Conservation (phyloP, 2,888 invertebrate genomes). For the Helleia helle region DNA sequence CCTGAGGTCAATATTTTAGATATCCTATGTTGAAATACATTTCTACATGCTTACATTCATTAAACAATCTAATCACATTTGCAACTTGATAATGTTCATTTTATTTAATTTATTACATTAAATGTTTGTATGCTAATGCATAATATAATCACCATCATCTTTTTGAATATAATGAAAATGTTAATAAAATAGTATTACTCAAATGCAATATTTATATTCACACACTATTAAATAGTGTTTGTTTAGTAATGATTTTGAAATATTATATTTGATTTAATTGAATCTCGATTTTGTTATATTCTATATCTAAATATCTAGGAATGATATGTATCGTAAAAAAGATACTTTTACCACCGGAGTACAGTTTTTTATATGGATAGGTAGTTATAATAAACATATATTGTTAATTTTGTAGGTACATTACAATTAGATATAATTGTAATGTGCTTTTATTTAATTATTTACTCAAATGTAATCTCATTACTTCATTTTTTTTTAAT, state of each 20-base stretch:
- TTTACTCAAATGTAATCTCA: slow-evolving; percentile 54
- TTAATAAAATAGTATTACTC: neutral
- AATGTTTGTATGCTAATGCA: neutral
- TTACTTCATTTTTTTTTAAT: slow-evolving; percentile 30
- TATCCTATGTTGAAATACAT: slow-evolving; percentile 11
- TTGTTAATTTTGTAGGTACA: slow-evolving; percentile 15
- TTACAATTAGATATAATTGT: slow-evolving; percentile 23
- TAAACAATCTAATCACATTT: no score
- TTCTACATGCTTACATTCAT: neutral
- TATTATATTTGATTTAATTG: slow-evolving; percentile 23
- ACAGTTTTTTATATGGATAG: slow-evolving; percentile 9
- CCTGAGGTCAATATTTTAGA: slow-evolving; percentile 19
- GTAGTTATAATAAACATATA: slow-evolving; percentile 12
- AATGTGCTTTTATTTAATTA: no score
- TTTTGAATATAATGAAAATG: neutral
- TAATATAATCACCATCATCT: neutral
- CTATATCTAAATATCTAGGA: slow-evolving; percentile 14
- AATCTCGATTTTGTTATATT: slow-evolving; percentile 27
- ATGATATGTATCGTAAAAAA: slow-evolving; percentile 11
- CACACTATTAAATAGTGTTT: slow-evolving; percentile 7
- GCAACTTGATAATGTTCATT: neutral
- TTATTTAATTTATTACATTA: neutral
- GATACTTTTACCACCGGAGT: slow-evolving; percentile 18
- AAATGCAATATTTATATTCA: neutral
- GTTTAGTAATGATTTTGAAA: slow-evolving; percentile 5